Evolutionary conservation across 2,888 invertebrate genomes (phyloP).

Genomic region (Osmoderma eremita): DNA sequence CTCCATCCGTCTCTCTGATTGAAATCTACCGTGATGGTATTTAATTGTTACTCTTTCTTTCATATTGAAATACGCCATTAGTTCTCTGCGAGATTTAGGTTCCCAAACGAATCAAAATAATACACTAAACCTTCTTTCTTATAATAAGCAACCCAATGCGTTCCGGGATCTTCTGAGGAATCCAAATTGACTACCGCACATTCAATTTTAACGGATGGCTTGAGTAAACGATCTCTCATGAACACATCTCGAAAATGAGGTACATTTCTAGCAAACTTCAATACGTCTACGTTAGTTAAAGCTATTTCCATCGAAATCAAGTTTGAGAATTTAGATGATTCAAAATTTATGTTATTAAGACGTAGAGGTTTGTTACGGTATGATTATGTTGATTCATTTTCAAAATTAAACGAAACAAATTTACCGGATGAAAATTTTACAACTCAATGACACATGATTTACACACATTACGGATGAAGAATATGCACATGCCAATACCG

Average conservation of each 20-base stretch:
- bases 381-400: constrained; percentile 51
- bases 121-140: constrained; percentile 52
- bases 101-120: constrained; percentile 60
- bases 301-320: too few species aligned
- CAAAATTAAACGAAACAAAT: constrained; percentile 48
- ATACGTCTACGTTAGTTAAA: too few species aligned
- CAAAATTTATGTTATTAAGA: constrained; percentile 25
- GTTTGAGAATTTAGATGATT: constrained; percentile 1
- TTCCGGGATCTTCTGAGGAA: constrained; percentile 47
- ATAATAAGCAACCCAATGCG: constrained; percentile 58
- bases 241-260: constrained; percentile 52
- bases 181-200: constrained; percentile 10
- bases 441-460: constrained; percentile 48
- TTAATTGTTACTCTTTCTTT: too few species aligned
- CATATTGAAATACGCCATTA: too few species aligned
- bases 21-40: too few species aligned
- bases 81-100: too few species aligned
- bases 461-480: constrained; percentile 49
- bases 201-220: background rate
- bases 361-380: constrained; percentile 53
- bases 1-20: too few species aligned
- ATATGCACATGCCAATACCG: constrained; percentile 55
- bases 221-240: constrained; percentile 50
- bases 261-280: constrained; percentile 44
- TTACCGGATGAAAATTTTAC: constrained; percentile 52